A percentile compares a stretch with the other conserved stretches of the same genome.
Evolutionary conservation across 1,140 invertebrate species (phyloP).

Genomic region (Trachelipus rathkii): DNA sequence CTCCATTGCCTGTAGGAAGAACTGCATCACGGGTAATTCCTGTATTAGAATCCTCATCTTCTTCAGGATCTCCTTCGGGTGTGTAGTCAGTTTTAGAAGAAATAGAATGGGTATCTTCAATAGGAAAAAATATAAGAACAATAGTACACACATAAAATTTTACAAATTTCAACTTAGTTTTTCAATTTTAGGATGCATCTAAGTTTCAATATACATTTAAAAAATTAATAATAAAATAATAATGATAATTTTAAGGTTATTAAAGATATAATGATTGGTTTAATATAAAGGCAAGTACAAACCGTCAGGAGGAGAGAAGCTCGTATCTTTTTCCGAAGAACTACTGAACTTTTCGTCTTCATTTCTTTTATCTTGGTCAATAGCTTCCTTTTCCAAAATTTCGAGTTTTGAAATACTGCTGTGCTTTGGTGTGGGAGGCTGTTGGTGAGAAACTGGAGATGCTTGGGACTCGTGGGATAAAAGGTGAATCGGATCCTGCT

Average conservation of each 20-base stretch:
- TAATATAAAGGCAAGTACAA: background rate
- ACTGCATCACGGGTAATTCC: conserved; percentile 14
- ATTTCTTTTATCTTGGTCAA: conserved; percentile 24
- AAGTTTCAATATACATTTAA: too few species aligned
- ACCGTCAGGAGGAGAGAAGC: conserved; percentile 36
- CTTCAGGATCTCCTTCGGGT: conserved; percentile 22
- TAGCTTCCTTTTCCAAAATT: conserved; percentile 17
- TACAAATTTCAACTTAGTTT: background rate
- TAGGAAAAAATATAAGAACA: background rate
- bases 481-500: conserved; percentile 19
- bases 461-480: background rate
- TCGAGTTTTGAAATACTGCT: background rate
- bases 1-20: background rate
- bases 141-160: background rate
- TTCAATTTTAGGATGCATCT: too few species aligned
- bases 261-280: too few species aligned
- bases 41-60: conserved; percentile 26
- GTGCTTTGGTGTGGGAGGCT: background rate
- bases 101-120: conserved; percentile 10
- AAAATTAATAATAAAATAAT: too few species aligned
- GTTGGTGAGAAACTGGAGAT: background rate
- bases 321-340: conserved; percentile 36
- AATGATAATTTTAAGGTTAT: too few species aligned
- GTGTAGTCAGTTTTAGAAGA: conserved; percentile 3
- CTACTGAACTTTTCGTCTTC: conserved; percentile 42